Percentiles rank a stretch among this genome's conserved stretches.
These are phyloP conservation scores for Lagria hirta DNA, from an alignment of 2,888 invertebrate species.

Conservation along the genomic window DNA sequence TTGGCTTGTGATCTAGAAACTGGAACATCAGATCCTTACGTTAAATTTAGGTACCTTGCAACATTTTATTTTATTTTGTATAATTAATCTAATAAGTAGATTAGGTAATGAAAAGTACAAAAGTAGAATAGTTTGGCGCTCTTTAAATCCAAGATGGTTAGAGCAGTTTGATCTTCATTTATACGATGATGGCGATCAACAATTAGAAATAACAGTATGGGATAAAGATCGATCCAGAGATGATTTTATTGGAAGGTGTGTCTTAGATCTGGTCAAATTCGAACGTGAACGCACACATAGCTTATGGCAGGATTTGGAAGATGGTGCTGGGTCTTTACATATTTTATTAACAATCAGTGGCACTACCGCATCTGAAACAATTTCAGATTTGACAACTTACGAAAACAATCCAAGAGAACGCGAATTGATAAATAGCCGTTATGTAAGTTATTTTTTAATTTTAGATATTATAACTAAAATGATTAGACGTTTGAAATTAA, in stretches of 20 bases:
- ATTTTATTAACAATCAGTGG: slow-evolving; percentile 93
- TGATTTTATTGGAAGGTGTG: slow-evolving; percentile 84
- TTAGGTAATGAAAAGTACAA: slow-evolving; percentile 97
- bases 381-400: slow-evolving; percentile 85
- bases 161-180: slow-evolving; percentile 97
- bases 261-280: slow-evolving; percentile 79
- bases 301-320: slow-evolving; percentile 86
- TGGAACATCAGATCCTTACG: slow-evolving; percentile 90
- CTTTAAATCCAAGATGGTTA: slow-evolving; percentile 87
- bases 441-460: slow-evolving; percentile 61
- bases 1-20: slow-evolving; percentile 84
- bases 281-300: slow-evolving; percentile 90
- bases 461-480: background rate
- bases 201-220: slow-evolving; percentile 89
- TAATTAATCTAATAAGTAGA: slow-evolving; percentile 54
- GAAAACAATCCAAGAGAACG: slow-evolving; percentile 77
- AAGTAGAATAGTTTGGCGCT: slow-evolving; percentile 85
- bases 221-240: slow-evolving; percentile 86
- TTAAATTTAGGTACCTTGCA: slow-evolving; percentile 89
- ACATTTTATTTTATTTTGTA: no score
- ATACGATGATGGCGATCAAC: slow-evolving; percentile 90
- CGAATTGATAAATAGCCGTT: slow-evolving; percentile 64
- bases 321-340: slow-evolving; percentile 82
- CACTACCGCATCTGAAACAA: slow-evolving; percentile 89
- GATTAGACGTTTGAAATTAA: slow-evolving; percentile 2